Base-by-base conservation (phyloP, 2,888 invertebrate species). In the Bellardia pandia region DNA sequence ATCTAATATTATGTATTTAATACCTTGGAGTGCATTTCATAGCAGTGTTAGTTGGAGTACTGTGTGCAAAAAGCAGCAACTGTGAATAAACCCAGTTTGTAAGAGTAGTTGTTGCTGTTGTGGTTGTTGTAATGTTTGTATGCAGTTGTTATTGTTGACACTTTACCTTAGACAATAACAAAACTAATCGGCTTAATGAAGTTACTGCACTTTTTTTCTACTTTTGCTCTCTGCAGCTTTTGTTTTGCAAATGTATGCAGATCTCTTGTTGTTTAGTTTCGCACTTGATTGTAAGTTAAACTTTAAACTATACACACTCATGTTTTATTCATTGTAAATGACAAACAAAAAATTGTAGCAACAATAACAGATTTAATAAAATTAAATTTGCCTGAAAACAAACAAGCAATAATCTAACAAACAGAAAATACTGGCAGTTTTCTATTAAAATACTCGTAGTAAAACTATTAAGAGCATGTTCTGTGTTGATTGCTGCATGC, bases 141-240 rank as follows among this genome's bases (percentile, higher is more conserved):
- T 51, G 66, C 78, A 72, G 51, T 68, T 72, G 74, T 84, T 77
- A 58, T 86, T 85, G 81, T 85, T 85, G 86, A 85, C 79, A 85
- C 85, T 85, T 85, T 85, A 85, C 85, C 85, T 85, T 85, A 85
- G 85, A 85, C 81, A 86, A 86, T 82, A 82, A 81, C 86, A 82
- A 86, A 86, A 79, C 86, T 90, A 91, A 91, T 88, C 90, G 89
- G 90, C 89, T 91, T 91, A 91, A 85, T 68, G 86, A 88, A 89
- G 89, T 89, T 89, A 87, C 87, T 88, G 85, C 77, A 86, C 81
- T 85, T 85, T 83, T 83, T 64, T 66, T n/a, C 30, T 60, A 30
- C 1, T 64, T 51, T 60, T 58, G 14, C n/a, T 68, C 14, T 62
- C n/a, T 69, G 45, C 33, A 69, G 76, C 76, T 71, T 74, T 64